Evolutionary conservation across 2,888 invertebrate genomes (phyloP), one percentile per base, ranked within the genome.

Genomic region (Byasa hedistus): DNA sequence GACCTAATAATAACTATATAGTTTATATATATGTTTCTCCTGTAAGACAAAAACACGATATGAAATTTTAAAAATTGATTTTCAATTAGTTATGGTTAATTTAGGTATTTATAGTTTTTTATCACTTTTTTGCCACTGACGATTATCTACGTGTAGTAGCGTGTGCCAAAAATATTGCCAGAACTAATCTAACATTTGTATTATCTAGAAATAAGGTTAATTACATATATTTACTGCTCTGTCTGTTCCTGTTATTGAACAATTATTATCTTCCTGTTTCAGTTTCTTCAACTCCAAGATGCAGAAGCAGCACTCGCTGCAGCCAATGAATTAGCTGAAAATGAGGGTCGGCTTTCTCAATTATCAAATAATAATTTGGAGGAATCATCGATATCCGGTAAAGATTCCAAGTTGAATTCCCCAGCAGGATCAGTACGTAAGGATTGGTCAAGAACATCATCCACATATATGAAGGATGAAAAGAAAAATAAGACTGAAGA

Each of bases 221-320:
- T 32, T 7, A 32, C 7, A 32, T 32, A 32, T 10, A 32, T 32
- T 7, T 32, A 32, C 32, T 32, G 10, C 1, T 10, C 7, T 32
- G 32, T 32, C 10, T 32, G 10, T 15, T 44, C 17, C 4, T 17
- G 17, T 19, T 15, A 15, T 44, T 15, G 17, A 44, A 44, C 17
- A 44, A 44, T 44, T 44, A 44, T 15, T 44, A 44, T 44, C 19
- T 66, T 44, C 64, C 19, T 54, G 0, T 89, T 73, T 24, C 87
- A 88, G 83, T 74, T 87, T 68, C 74, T 89, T 55, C 87, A 87
- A 82, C 74, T 87, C 69, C 75, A 87, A 67, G 88, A 90, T 58
- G 81, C 86, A 27, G 89, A 91, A 72, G 83, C 86, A 65, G 90
- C 89, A 0, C 69, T 84, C 22, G 76, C 78, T 36, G 80, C 77